A percentile compares a stretch with the other conserved stretches of the same genome.
These are phyloP conservation scores for Monopis laevigella DNA, from an alignment of 2,888 invertebrate genomes.

Conservation along the genomic window DNA sequence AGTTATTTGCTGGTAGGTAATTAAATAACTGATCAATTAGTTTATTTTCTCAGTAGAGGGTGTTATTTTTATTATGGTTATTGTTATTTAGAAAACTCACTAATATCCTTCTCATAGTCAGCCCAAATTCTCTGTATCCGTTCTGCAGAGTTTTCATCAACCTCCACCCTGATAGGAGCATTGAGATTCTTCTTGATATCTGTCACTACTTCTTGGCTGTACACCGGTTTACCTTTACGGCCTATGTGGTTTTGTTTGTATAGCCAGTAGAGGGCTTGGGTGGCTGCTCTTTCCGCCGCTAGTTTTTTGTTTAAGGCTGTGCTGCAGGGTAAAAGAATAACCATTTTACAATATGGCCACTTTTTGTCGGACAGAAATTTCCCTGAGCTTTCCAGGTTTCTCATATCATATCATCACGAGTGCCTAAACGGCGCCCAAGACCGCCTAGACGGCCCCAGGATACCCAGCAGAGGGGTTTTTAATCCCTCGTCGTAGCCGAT, in stretches of 20 bases:
- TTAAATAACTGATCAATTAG: too few species aligned
- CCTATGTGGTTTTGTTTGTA: slow-evolving; percentile 52
- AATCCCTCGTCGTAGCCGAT: too few species aligned
- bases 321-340: too few species aligned
- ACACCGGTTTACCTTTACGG: slow-evolving; percentile 54
- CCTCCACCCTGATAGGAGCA: slow-evolving; percentile 31
- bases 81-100: slow-evolving; percentile 32
- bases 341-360: too few species aligned
- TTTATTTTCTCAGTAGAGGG: neutral
- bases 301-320: slow-evolving; percentile 57
- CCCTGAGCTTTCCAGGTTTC: too few species aligned
- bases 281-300: slow-evolving; percentile 63
- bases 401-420: too few species aligned
- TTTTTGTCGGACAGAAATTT: too few species aligned
- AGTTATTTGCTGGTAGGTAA: too few species aligned
- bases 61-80: neutral
- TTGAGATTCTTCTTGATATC: slow-evolving; percentile 35
- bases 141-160: slow-evolving; percentile 39
- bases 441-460: too few species aligned
- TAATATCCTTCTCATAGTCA: slow-evolving; percentile 49
- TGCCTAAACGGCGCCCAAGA: too few species aligned
- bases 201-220: slow-evolving; percentile 38
- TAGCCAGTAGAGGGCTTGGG: slow-evolving; percentile 64
- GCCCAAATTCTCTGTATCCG: slow-evolving; percentile 47
- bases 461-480: too few species aligned